Conservation (phyloP, 2,888 invertebrate genomes). For the Alloscopus bannaensis region DNA sequence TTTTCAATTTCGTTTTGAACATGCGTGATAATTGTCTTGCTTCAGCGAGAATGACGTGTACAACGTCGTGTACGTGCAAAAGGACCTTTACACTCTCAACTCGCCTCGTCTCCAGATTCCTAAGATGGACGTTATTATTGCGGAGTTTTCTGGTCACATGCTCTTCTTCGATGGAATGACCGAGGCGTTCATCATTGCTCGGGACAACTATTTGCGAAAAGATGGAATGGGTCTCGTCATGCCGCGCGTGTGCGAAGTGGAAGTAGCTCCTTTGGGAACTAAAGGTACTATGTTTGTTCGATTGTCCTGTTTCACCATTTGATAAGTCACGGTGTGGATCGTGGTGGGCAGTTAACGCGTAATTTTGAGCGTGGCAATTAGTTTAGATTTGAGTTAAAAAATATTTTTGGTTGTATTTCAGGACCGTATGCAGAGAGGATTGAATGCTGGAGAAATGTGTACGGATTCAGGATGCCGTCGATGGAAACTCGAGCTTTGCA, state of each 20-base stretch:
- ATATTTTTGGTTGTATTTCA: constrained; percentile 74
- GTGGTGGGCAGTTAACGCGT: no score
- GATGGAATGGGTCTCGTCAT: constrained; percentile 86
- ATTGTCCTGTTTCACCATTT: no score
- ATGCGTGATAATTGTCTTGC: constrained; percentile 85
- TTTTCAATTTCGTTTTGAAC: constrained; percentile 74
- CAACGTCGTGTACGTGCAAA: constrained; percentile 92
- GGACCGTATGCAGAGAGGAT: constrained; percentile 85
- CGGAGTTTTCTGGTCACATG: constrained; percentile 99
- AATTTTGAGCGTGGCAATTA: no score
- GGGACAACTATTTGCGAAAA: constrained; percentile 87
- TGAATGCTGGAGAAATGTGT: constrained; percentile 94
- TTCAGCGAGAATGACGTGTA: constrained; percentile 83
- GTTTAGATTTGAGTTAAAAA: no score
- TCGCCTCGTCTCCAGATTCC: no score
- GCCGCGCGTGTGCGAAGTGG: constrained; percentile 90
- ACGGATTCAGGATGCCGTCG: constrained; percentile 94
- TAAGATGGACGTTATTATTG: constrained; percentile 95
- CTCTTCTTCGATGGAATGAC: constrained; percentile 97
- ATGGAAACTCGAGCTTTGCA: constrained; percentile 89
- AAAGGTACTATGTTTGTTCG: no score
- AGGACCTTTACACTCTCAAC: constrained; percentile 78
- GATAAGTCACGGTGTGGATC: no score
- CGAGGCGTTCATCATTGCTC: constrained; percentile 92
- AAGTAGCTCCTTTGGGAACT: constrained; percentile 88